These are phyloP conservation scores for Ondatra zibethicus DNA, from an alignment of 2,113 vertebrate genomes.

Conservation along the genomic window DNA sequence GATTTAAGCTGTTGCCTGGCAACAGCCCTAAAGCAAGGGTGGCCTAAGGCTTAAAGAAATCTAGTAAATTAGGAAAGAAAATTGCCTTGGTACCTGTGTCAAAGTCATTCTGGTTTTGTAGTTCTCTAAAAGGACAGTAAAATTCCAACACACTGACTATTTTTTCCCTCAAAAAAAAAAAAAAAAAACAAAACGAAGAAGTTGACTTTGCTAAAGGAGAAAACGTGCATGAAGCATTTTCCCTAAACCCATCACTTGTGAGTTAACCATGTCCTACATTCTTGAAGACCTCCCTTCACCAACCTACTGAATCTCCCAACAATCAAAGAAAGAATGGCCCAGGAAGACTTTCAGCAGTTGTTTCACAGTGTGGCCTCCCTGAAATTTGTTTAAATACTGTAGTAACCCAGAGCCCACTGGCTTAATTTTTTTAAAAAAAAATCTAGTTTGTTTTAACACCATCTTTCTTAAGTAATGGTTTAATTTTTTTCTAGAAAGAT, in stretches of 20 bases:
- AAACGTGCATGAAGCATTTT: background rate
- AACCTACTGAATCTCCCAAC: background rate
- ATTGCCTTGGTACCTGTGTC: constrained; percentile 11
- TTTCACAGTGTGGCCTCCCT: no score
- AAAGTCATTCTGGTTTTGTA: constrained; percentile 43
- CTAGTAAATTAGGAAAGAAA: constrained; percentile 59
- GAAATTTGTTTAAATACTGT: background rate
- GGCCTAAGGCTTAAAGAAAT: constrained; percentile 27
- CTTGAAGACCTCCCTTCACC: background rate
- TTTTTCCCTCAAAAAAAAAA: background rate
- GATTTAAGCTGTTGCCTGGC: constrained; percentile 59
- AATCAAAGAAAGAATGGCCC: no score
- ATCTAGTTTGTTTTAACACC: background rate
- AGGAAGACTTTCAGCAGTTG: background rate
- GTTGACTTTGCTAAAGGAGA: constrained; percentile 15
- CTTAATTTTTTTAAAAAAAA: background rate
- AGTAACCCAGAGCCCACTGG: background rate
- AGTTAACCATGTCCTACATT: fast-evolving
- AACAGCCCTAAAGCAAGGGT: constrained; percentile 22
- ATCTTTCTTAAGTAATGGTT: constrained; percentile 1
- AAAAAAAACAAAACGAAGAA: constrained; percentile 23
- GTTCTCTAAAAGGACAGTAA: constrained; percentile 26
- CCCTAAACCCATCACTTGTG: background rate
- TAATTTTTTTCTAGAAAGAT: background rate
- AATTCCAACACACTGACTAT: constrained; percentile 10